Conservation (phyloP, 2,113 vertebrate genomes). For the Paramormyrops kingsleyae region DNA sequence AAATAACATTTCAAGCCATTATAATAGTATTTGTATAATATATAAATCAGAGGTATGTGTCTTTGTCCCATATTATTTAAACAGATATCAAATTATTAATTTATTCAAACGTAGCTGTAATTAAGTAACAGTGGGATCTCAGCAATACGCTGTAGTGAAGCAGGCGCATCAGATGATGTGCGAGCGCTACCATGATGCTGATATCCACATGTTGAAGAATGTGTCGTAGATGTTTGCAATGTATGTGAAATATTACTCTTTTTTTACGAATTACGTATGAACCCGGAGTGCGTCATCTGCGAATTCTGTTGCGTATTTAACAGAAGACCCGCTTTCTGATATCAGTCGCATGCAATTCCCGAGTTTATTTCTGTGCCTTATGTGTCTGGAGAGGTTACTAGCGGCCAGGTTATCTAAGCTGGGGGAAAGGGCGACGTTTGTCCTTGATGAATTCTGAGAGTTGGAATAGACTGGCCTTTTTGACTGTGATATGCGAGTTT, state of each 20-base stretch:
- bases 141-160: background rate
- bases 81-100: background rate
- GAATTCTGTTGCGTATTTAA: background rate
- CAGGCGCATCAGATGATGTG: background rate
- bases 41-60: background rate
- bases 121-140: background rate
- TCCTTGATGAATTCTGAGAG: background rate
- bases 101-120: background rate
- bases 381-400: background rate
- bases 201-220: conserved; percentile 2
- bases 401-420: background rate
- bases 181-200: background rate
- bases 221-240: background rate
- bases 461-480: background rate
- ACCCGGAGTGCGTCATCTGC: background rate
- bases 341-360: background rate
- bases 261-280: background rate
- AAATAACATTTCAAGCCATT: background rate
- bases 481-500: background rate
- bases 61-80: background rate
- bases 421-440: background rate
- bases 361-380: background rate
- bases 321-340: background rate
- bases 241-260: background rate
- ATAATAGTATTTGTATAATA: background rate